Evolutionary conservation across 2,888 invertebrate genomes (phyloP).

Genomic region (Lasioglossum lativentre): DNA sequence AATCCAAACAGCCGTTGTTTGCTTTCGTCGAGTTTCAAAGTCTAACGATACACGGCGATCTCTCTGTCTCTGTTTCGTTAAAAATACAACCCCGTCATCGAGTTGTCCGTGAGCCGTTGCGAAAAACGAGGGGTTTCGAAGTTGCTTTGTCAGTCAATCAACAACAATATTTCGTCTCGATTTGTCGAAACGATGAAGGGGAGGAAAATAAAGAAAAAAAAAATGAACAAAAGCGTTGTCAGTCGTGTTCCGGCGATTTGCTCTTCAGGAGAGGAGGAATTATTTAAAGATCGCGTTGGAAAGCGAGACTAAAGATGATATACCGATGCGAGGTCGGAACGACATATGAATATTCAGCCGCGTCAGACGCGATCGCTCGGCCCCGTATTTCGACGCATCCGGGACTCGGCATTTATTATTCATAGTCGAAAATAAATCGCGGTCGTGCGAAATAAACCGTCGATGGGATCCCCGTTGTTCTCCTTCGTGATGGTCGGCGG

Average conservation of each 20-base stretch:
- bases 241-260: neutral
- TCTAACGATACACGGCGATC: neutral
- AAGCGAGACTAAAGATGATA: constrained; percentile 14
- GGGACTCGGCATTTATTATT: constrained; percentile 9
- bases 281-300: neutral
- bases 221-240: neutral
- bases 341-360: constrained; percentile 22
- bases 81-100: neutral
- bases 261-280: neutral
- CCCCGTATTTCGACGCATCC: constrained; percentile 14
- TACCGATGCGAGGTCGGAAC: neutral
- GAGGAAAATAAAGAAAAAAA: neutral
- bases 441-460: constrained; percentile 15
- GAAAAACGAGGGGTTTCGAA: neutral
- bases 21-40: neutral
- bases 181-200: neutral
- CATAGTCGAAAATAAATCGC: constrained; percentile 22
- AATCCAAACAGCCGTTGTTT: constrained; percentile 6
- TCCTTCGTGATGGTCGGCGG: neutral
- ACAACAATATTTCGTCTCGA: neutral
- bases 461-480: neutral
- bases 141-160: neutral
- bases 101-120: neutral
- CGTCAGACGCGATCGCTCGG: constrained; percentile 9
- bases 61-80: neutral